Percentiles rank a stretch among this genome's conserved stretches.
Evolutionary conservation across 2,888 invertebrate genomes (phyloP).

Genomic region (Elgonia sp.): DNA sequence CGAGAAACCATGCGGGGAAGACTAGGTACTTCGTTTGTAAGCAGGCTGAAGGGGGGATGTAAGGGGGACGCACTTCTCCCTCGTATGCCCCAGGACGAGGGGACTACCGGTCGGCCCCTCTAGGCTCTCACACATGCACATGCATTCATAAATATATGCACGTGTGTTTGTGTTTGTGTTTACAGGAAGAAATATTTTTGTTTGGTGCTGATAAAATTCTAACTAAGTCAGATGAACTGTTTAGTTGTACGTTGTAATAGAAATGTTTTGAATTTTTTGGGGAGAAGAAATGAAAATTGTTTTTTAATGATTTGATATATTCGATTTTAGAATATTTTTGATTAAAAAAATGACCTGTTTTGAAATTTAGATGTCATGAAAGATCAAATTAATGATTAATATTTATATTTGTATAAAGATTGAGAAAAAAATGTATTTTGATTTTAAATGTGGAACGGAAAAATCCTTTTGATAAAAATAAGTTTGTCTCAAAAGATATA

Average conservation of each 20-base stretch:
- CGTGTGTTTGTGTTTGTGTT: constrained; percentile 34
- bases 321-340: too few species aligned
- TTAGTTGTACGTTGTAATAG: neutral
- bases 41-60: constrained; percentile 71
- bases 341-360: too few species aligned
- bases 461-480: too few species aligned
- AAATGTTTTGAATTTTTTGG: too few species aligned
- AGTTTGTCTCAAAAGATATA: too few species aligned
- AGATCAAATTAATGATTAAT: too few species aligned
- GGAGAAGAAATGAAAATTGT: too few species aligned
- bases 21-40: constrained; percentile 73
- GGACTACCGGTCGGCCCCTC: constrained; percentile 72
- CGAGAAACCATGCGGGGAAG: constrained; percentile 77
- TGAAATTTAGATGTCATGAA: too few species aligned
- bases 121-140: neutral
- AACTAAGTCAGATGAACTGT: neutral
- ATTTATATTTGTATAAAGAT: too few species aligned
- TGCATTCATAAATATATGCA: constrained; percentile 59
- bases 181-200: constrained; percentile 26
- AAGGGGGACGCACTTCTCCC: constrained; percentile 80
- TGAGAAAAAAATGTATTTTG: too few species aligned
- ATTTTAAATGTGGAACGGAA: too few species aligned
- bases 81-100: constrained; percentile 79
- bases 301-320: too few species aligned
- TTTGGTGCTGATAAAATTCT: constrained; percentile 1